Percentiles rank a stretch among this genome's conserved stretches.
phyloP scores from a whole-genome alignment of 2,113 vertebrate genomes.

The Anolis carolinensis region DNA sequence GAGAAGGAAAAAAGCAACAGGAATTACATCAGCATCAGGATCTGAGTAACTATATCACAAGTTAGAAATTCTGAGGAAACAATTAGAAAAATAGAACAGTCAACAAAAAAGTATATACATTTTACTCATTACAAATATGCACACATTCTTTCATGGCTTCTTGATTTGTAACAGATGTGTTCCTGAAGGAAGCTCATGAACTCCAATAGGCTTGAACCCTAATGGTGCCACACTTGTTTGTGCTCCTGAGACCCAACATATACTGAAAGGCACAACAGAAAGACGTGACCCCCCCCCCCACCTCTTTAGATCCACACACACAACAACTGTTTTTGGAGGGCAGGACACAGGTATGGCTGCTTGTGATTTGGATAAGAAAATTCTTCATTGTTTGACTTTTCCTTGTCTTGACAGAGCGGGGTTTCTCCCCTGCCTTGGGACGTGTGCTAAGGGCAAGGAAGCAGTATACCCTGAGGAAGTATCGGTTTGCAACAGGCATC shows the following conservation, averaged over 20 bases:
- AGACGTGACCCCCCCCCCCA: conserved; percentile 26
- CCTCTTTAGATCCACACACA: conserved; percentile 16
- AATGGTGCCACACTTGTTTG: conserved; percentile 12
- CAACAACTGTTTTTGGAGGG: not conserved
- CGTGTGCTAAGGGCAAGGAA: conserved; percentile 9
- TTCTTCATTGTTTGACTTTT: not conserved
- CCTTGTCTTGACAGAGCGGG: not conserved
- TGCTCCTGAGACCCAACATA: conserved; percentile 30
- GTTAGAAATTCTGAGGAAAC: conserved; percentile 69
- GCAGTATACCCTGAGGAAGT: conserved; percentile 63
- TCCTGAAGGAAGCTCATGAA: conserved; percentile 31
- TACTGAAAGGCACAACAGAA: conserved; percentile 61
- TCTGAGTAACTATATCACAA: conserved; percentile 48
- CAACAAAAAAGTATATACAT: conserved; percentile 71
- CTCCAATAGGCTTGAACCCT: conserved; percentile 12
- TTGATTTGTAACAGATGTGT: conserved; percentile 46
- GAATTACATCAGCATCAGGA: conserved; percentile 51
- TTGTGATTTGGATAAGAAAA: not conserved
- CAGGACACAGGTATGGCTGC: not conserved
- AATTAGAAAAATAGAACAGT: conserved; percentile 75
- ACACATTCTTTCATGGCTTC: conserved; percentile 68
- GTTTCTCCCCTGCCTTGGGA: not conserved
- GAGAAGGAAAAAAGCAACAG: conserved; percentile 39
- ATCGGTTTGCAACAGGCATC: not conserved
- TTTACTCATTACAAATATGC: conserved; percentile 69